phyloP scores from a whole-genome alignment of 2,888 invertebrate genomes.

The Xestia sexstrigata region DNA sequence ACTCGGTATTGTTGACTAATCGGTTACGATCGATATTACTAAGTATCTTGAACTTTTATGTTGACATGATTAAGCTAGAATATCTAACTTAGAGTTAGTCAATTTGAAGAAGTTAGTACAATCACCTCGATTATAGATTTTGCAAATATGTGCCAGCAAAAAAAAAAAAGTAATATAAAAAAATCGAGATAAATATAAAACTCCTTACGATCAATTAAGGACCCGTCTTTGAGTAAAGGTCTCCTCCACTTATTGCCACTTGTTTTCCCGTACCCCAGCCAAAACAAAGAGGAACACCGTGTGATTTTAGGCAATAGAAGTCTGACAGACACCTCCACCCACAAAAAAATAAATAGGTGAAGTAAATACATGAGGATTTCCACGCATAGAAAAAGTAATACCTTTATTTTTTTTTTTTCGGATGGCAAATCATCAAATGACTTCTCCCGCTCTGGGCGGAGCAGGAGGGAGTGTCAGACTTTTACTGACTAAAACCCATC shows the following conservation, averaged over 20 bases:
- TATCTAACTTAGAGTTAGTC: background rate
- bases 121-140: background rate
- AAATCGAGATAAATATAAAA: too few species aligned
- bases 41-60: constrained; percentile 10
- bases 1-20: constrained; percentile 36
- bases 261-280: background rate
- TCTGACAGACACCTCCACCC: background rate
- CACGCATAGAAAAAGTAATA: background rate
- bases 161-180: too few species aligned
- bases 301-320: background rate
- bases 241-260: too few species aligned
- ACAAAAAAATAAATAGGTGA: too few species aligned
- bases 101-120: background rate
- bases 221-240: too few species aligned
- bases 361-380: background rate
- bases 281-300: background rate
- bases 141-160: background rate
- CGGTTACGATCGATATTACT: constrained; percentile 41
- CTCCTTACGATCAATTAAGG: too few species aligned
- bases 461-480: too few species aligned
- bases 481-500: too few species aligned
- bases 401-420: too few species aligned
- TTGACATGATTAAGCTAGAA: background rate
- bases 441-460: too few species aligned
- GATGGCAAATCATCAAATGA: too few species aligned